Conservation (phyloP, 2,113 vertebrate species). For the Rhipidura dahli region DNA sequence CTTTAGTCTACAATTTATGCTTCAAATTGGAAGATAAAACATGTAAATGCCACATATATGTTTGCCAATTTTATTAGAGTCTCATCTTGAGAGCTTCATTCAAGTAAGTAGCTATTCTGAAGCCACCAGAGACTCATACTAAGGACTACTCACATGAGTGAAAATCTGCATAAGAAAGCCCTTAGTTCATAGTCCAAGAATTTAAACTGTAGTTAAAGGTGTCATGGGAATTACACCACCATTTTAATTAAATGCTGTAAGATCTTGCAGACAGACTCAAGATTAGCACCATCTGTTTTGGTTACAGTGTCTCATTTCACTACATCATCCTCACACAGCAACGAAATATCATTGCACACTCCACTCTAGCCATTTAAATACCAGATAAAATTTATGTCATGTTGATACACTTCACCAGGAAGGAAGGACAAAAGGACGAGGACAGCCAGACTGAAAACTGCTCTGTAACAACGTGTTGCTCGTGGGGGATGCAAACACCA, state of each 20-base stretch:
- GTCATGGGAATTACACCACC: constrained; percentile 60
- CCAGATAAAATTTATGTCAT: neutral
- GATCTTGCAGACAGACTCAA: constrained; percentile 63
- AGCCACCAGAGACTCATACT: constrained; percentile 9
- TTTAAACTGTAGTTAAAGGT: constrained; percentile 58
- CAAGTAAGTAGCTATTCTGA: constrained; percentile 30
- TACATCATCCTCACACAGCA: constrained; percentile 26
- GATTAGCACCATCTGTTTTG: constrained; percentile 69
- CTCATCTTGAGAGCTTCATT: neutral
- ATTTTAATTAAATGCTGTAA: constrained; percentile 70
- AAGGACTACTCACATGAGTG: constrained; percentile 23
- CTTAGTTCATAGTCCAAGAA: constrained; percentile 60
- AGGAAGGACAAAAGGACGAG: neutral
- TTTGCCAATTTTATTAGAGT: neutral
- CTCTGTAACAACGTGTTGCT: neutral
- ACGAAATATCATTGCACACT: constrained; percentile 31
- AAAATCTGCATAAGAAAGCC: constrained; percentile 50
- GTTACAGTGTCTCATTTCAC: constrained; percentile 39
- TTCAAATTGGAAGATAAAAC: neutral
- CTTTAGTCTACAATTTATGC: neutral
- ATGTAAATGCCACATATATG: neutral
- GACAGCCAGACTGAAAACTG: neutral
- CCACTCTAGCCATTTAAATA: constrained; percentile 21
- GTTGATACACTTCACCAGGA: neutral
- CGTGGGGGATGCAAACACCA: neutral